phyloP scores from a whole-genome alignment of 2,888 invertebrate species.

The Drosophila setosimentum region DNA sequence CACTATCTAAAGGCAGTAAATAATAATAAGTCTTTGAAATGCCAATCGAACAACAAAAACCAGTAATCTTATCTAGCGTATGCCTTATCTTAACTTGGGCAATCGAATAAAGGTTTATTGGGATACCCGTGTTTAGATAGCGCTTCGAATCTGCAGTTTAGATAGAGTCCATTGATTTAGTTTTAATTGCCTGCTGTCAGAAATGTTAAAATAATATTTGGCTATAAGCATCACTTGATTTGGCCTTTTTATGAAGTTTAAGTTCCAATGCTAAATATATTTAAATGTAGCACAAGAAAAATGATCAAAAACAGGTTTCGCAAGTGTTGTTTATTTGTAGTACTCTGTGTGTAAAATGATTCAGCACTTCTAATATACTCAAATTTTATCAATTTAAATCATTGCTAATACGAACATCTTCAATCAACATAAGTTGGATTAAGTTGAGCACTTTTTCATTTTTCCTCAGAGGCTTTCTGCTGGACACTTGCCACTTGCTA shows the following conservation, averaged over 20 bases:
- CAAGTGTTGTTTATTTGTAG: background rate
- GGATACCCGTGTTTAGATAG: constrained; percentile 15
- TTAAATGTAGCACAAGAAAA: background rate
- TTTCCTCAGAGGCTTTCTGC: background rate
- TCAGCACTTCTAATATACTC: background rate
- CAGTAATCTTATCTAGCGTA: constrained; percentile 53
- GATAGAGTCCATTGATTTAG: background rate
- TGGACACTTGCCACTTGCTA: constrained; percentile 11
- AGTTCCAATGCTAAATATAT: constrained; percentile 2
- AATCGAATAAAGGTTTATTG: constrained; percentile 34
- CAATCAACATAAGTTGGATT: background rate
- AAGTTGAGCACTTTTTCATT: background rate
- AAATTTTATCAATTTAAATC: background rate
- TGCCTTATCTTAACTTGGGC: constrained; percentile 41
- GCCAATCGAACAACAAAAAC: constrained; percentile 3
- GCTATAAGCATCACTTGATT: background rate
- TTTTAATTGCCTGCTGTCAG: background rate
- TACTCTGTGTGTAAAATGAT: background rate
- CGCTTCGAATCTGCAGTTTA: background rate
- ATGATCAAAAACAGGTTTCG: constrained; percentile 3
- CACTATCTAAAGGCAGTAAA: constrained; percentile 32
- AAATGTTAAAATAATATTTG: background rate
- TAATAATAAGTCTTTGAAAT: constrained; percentile 22
- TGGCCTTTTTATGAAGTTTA: background rate
- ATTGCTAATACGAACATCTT: background rate